These are phyloP conservation scores for Murina feae DNA, from an alignment of 2,113 vertebrate species.

Conservation along the genomic window DNA sequence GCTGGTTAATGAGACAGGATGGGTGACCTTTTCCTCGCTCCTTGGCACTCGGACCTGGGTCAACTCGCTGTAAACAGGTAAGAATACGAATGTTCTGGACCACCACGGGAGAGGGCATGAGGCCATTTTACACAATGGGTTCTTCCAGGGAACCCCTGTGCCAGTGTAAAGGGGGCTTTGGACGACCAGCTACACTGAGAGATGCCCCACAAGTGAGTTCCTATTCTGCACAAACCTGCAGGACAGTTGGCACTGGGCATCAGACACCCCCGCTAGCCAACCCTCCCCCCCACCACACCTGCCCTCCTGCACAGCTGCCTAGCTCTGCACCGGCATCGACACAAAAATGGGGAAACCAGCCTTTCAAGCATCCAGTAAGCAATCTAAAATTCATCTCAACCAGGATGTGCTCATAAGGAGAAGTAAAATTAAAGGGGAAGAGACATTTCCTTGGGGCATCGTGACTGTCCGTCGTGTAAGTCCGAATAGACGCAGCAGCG, in stretches of 20 bases:
- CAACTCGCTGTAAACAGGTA: not conserved
- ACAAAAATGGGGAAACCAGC: not conserved
- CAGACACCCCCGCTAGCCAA: fast-evolving
- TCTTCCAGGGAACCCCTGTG: not conserved
- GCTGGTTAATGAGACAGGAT: not conserved
- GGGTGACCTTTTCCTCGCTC: not conserved
- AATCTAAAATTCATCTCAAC: not conserved
- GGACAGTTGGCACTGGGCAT: fast-evolving
- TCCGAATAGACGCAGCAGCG: fast-evolving
- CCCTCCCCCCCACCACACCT: no score
- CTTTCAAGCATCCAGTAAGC: not conserved
- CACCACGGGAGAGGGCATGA: not conserved
- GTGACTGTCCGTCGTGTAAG: fast-evolving
- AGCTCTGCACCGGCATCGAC: not conserved
- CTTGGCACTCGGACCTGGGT: not conserved
- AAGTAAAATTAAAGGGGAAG: not conserved
- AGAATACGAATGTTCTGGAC: not conserved
- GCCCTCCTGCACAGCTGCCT: not conserved
- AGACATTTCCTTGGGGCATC: not conserved
- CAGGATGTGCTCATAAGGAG: not conserved
- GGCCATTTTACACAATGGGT: not conserved
- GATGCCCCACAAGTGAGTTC: fast-evolving
- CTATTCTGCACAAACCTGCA: not conserved
- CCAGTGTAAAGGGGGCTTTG: not conserved
- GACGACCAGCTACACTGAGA: not conserved